phyloP scores from a whole-genome alignment of 2,888 invertebrate species.

The Limnephilus marmoratus region DNA sequence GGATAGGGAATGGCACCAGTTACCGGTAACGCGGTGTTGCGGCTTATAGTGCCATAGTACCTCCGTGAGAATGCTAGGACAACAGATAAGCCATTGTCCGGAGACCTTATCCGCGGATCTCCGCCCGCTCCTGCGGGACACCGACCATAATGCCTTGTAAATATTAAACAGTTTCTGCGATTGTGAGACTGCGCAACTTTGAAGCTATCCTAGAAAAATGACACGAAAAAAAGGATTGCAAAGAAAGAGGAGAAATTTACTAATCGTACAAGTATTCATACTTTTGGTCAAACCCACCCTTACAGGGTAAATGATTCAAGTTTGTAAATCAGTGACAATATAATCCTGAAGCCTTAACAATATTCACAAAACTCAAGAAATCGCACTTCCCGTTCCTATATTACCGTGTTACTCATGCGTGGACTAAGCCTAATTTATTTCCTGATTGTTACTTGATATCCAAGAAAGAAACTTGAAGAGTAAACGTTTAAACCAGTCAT shows the following conservation, averaged over 20 bases:
- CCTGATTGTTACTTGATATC: constrained; percentile 11
- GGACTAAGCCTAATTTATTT: background rate
- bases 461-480: background rate
- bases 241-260: background rate
- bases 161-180: constrained; percentile 57
- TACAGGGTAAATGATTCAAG: background rate
- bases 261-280: background rate
- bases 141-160: constrained; percentile 57
- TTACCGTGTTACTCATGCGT: background rate
- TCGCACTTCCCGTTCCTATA: background rate
- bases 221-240: background rate
- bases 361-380: background rate
- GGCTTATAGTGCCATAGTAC: background rate
- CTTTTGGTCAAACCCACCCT: background rate
- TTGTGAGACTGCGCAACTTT: constrained; percentile 2
- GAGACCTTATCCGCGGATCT: constrained; percentile 40
- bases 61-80: constrained; percentile 33
- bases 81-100: constrained; percentile 5
- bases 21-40: too few species aligned
- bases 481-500: background rate
- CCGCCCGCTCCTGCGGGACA: constrained; percentile 24
- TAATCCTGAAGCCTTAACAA: background rate
- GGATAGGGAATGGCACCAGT: too few species aligned
- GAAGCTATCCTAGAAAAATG: background rate
- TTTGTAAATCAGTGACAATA: background rate